Percentiles rank a stretch among this genome's conserved stretches.
Conservation (phyloP, 2,797 vertebrate species). For the Florisuga fusca region DNA sequence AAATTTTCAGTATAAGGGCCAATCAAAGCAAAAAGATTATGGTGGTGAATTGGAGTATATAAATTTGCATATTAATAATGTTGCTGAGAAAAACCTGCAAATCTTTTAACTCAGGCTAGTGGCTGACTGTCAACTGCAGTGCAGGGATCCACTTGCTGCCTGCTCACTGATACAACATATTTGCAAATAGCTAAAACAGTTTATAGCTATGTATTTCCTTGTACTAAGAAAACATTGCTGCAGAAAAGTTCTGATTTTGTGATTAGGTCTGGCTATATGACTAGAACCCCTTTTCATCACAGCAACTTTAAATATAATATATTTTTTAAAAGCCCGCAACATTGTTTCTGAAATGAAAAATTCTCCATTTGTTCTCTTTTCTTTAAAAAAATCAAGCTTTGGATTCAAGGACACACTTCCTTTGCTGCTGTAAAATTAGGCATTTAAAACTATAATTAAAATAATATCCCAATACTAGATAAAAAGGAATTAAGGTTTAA, state of each 20-base stretch:
- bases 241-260: neutral
- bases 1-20: neutral
- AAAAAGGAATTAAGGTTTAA: neutral
- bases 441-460: constrained; percentile 3
- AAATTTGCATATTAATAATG: constrained; percentile 38
- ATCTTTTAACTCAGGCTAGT: neutral
- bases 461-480: neutral
- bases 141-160: neutral
- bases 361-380: neutral
- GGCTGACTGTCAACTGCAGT: neutral
- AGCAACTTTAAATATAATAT: neutral
- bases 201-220: too few species aligned
- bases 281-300: neutral
- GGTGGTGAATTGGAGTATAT: neutral
- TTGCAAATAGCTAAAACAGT: neutral
- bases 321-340: fast-evolving
- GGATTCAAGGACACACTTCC: neutral
- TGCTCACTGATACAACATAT: neutral
- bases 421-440: neutral
- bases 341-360: neutral
- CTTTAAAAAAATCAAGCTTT: neutral
- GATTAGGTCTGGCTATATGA: neutral
- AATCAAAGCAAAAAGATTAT: constrained; percentile 36
- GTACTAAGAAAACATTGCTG: neutral
- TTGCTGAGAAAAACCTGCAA: neutral